Evolutionary conservation across 2,113 vertebrate genomes (phyloP).

Genomic region (Mesocricetus auratus): DNA sequence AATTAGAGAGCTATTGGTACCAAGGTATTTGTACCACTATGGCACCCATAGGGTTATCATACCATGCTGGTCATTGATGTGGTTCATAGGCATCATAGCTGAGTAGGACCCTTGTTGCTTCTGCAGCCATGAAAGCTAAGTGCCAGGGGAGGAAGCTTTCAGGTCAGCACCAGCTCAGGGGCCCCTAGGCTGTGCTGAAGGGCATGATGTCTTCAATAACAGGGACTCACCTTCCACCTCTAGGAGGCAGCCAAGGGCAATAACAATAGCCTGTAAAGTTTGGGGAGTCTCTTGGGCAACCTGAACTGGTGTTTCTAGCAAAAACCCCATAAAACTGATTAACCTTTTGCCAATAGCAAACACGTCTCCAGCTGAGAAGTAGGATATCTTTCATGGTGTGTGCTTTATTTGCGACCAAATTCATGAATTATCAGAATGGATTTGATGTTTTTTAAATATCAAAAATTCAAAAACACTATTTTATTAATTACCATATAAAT

Average conservation of each 20-base stretch:
- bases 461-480: background rate
- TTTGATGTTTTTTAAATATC: background rate
- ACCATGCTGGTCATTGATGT: background rate
- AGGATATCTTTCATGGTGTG: background rate
- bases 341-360: slow-evolving; percentile 41
- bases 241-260: background rate
- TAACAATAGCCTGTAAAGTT: background rate
- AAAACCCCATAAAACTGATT: background rate
- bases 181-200: background rate
- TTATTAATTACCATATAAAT: background rate
- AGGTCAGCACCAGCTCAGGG: background rate
- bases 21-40: background rate
- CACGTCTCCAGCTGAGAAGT: background rate
- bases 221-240: background rate
- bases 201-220: background rate
- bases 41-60: background rate
- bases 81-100: background rate
- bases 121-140: background rate
- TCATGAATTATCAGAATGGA: background rate
- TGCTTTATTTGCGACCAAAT: slow-evolving; percentile 15
- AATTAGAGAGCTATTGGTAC: background rate
- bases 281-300: background rate
- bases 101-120: background rate
- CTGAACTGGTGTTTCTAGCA: background rate
- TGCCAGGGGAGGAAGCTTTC: background rate